A percentile compares a stretch with the other conserved stretches of the same genome.
phyloP scores from a whole-genome alignment of 2,888 invertebrate species.

The Eupithecia insigniata region DNA sequence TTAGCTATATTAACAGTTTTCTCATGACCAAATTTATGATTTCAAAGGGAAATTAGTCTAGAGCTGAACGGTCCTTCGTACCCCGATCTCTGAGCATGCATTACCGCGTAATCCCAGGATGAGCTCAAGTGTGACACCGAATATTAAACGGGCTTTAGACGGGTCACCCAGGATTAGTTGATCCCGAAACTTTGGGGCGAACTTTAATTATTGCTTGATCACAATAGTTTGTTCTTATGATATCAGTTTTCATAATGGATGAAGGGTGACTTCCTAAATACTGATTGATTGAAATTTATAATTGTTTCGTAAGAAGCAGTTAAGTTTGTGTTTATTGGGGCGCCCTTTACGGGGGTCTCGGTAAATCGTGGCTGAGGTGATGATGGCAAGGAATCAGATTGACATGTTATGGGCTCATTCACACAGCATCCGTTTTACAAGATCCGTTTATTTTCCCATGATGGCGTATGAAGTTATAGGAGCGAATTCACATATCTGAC shows the following conservation, averaged over 20 bases:
- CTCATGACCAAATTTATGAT: background rate
- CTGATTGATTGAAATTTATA: conserved; percentile 1
- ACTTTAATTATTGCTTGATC: conserved; percentile 68
- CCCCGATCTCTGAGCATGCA: conserved; percentile 51
- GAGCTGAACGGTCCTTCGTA: conserved; percentile 17
- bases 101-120: conserved; percentile 68
- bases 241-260: conserved; percentile 22
- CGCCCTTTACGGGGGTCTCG: background rate
- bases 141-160: conserved; percentile 70
- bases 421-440: too few relatives aligned
- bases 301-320: background rate
- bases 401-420: too few relatives aligned
- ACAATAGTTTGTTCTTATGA: conserved; percentile 47
- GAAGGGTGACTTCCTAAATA: background rate
- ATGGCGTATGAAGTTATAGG: too few relatives aligned
- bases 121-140: conserved; percentile 73
- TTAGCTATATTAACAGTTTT: background rate
- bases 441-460: too few relatives aligned
- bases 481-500: too few relatives aligned
- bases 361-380: background rate
- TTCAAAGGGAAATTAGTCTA: background rate
- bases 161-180: conserved; percentile 71
- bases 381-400: too few relatives aligned
- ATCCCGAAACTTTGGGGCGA: conserved; percentile 63
- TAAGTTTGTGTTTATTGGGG: background rate